Percentiles rank a stretch among this genome's conserved stretches.
Conservation (phyloP, 2,888 invertebrate genomes). For the Lycaena phlaeas region DNA sequence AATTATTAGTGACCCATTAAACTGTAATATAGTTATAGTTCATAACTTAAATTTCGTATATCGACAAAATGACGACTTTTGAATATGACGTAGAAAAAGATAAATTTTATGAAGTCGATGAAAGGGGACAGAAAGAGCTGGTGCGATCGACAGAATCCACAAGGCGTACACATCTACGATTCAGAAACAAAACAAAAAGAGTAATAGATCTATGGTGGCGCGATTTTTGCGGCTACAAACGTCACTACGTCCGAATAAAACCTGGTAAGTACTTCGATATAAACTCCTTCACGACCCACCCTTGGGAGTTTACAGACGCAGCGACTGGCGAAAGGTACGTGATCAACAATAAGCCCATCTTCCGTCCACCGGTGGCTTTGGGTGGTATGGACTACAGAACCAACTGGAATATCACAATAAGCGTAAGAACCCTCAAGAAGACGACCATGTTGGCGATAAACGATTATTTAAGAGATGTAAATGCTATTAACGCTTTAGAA, state of each 20-base stretch:
- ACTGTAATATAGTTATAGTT: too few species aligned
- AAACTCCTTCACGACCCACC: conserved; percentile 85
- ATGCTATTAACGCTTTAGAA: conserved; percentile 39
- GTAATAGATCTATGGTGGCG: conserved; percentile 82
- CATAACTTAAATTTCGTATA: too few species aligned
- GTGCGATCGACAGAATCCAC: conserved; percentile 43
- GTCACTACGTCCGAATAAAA: conserved; percentile 74
- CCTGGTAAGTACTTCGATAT: conserved; percentile 74
- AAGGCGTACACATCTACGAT: conserved; percentile 39
- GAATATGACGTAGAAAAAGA: conserved; percentile 4
- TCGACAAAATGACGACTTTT: background rate
- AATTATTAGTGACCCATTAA: too few species aligned
- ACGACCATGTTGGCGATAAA: conserved; percentile 59
- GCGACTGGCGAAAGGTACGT: conserved; percentile 77
- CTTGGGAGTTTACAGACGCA: conserved; percentile 86
- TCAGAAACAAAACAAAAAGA: conserved; percentile 43
- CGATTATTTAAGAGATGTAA: conserved; percentile 32
- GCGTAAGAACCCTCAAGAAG: conserved; percentile 60
- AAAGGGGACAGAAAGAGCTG: conserved; percentile 37
- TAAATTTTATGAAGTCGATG: conserved; percentile 39
- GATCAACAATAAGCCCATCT: conserved; percentile 65
- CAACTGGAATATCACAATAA: conserved; percentile 66
- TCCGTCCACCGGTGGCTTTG: conserved; percentile 47
- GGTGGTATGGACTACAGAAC: conserved; percentile 43
- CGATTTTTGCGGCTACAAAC: conserved; percentile 77